phyloP scores from a whole-genome alignment of 2,797 vertebrate species.

The Crax fasciolata region DNA sequence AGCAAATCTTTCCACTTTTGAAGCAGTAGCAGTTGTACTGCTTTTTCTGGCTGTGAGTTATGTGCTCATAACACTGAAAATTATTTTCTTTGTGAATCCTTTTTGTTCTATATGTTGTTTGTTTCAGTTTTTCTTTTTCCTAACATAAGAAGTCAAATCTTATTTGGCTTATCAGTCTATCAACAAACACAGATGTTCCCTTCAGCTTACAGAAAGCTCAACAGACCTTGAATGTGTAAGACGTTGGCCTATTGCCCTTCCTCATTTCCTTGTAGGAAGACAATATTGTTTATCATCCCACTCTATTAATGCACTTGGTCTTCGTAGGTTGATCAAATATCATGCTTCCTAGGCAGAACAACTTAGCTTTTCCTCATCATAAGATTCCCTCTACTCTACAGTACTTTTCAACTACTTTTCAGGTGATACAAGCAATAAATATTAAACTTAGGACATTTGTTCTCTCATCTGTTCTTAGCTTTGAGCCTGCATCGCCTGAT shows the following conservation, averaged over 20 bases:
- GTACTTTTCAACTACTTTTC: neutral
- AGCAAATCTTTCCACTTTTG: neutral
- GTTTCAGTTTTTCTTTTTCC: neutral
- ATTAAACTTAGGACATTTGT: neutral
- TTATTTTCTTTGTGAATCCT: neutral
- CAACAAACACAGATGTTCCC: neutral
- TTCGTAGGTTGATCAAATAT: neutral
- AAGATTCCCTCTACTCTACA: neutral
- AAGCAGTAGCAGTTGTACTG: neutral
- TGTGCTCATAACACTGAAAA: neutral
- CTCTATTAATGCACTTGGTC: neutral
- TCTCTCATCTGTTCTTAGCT: neutral
- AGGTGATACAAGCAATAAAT: neutral
- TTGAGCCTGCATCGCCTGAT: neutral
- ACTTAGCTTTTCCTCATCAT: neutral
- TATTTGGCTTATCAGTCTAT: constrained; percentile 9
- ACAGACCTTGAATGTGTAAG: neutral
- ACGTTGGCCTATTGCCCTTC: neutral
- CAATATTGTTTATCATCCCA: neutral
- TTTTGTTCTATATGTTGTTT: neutral
- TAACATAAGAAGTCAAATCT: constrained; percentile 18
- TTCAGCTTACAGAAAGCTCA: neutral
- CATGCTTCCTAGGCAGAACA: neutral
- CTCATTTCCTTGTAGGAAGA: neutral
- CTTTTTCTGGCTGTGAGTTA: neutral